These are phyloP conservation scores for Amphiprion clarkii DNA, from an alignment of 2,797 vertebrate genomes.

Conservation along the genomic window DNA sequence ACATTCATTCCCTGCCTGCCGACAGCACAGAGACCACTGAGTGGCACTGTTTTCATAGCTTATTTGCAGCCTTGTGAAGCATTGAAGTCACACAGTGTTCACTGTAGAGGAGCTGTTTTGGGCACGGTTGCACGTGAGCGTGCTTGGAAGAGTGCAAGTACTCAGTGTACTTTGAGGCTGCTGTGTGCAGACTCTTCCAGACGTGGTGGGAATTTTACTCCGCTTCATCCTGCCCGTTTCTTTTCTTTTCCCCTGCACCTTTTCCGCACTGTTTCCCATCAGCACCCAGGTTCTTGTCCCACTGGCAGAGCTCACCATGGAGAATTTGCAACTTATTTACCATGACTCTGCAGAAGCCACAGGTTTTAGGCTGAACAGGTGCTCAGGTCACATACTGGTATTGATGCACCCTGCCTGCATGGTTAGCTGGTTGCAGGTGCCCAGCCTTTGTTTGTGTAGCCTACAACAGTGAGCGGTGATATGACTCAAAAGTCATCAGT, in stretches of 20 bases:
- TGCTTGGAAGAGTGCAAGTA: conserved; percentile 41
- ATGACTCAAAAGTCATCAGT: conserved; percentile 32
- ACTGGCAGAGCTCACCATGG: conserved; percentile 9
- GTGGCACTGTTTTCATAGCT: conserved; percentile 59
- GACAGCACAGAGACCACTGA: conserved; percentile 55
- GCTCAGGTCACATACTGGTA: conserved; percentile 26
- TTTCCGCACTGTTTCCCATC: conserved; percentile 23
- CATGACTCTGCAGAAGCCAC: background rate
- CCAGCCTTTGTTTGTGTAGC: conserved; percentile 25
- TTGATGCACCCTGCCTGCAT: conserved; percentile 16
- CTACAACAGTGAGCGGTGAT: conserved; percentile 12
- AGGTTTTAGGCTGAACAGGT: conserved; percentile 23
- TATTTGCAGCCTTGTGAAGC: conserved; percentile 20
- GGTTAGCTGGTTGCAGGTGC: conserved; percentile 26
- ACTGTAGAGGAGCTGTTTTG: conserved; percentile 11
- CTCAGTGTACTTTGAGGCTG: conserved; percentile 42
- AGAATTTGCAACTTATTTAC: conserved; percentile 25
- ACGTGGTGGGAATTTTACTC: conserved; percentile 49
- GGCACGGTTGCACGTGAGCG: conserved; percentile 23
- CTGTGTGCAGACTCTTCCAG: conserved; percentile 55
- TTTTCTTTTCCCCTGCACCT: conserved; percentile 9
- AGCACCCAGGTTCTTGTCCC: conserved; percentile 43
- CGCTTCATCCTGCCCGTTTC: conserved; percentile 34
- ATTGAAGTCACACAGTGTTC: conserved; percentile 28
- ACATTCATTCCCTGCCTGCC: background rate